phyloP scores from a whole-genome alignment of 2,797 vertebrate genomes.

The Hydrocynus forskahlii region DNA sequence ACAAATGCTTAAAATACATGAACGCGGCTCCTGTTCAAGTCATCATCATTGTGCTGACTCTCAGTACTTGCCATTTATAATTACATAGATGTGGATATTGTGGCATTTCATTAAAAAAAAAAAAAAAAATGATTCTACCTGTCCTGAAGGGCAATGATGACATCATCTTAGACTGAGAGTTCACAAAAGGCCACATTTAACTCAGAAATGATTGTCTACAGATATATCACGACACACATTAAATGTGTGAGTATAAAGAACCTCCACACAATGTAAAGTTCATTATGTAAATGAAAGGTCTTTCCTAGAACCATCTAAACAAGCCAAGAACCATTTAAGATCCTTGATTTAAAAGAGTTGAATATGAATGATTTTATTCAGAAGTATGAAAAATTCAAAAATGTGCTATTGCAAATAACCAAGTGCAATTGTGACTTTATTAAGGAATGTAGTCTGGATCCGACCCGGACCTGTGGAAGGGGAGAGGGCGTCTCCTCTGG shows the following conservation, averaged over 20 bases:
- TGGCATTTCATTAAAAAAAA: not conserved
- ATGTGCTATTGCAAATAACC: slow-evolving; percentile 9
- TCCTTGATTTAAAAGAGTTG: too few relatives aligned
- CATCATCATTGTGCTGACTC: slow-evolving; percentile 42
- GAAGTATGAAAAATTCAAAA: not conserved
- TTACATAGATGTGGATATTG: slow-evolving; percentile 32
- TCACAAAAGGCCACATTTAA: too few relatives aligned
- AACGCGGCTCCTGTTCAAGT: slow-evolving; percentile 48
- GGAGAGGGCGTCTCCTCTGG: slow-evolving; percentile 45
- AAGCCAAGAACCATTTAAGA: too few relatives aligned
- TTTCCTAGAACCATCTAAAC: not conserved
- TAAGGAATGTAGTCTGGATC: slow-evolving; percentile 32
- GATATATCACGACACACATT: too few relatives aligned
- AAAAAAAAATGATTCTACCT: not conserved
- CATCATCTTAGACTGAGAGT: too few relatives aligned
- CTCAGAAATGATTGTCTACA: too few relatives aligned
- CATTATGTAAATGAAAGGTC: too few relatives aligned
- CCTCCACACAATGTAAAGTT: too few relatives aligned
- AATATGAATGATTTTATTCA: not conserved
- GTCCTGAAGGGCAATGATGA: not conserved
- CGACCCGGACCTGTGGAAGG: not conserved
- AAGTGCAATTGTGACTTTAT: slow-evolving; percentile 8
- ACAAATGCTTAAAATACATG: slow-evolving; percentile 46
- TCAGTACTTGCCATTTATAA: slow-evolving; percentile 44
- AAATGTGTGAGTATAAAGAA: too few relatives aligned